Evolutionary conservation across 2,888 invertebrate species (phyloP), one percentile per base, ranked within the genome.

Genomic region (Oligia latruncula): DNA sequence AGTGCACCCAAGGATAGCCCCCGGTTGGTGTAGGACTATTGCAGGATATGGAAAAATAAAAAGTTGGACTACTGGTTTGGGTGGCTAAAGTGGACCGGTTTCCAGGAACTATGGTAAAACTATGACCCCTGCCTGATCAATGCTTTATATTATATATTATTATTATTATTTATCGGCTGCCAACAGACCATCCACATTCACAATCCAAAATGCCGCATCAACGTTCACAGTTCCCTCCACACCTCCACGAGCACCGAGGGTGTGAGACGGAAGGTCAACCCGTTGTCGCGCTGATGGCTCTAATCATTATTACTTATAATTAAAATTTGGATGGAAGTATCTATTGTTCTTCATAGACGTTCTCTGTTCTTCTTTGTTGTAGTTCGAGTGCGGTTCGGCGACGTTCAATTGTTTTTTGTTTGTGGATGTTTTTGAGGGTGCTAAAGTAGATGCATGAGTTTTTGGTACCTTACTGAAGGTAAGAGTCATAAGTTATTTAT

Each of bases 301-400:
- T 93, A 95, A 95, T 95, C 93, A 96, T 96, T 95, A 96, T 95
- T 95, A 95, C 93, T 95, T 95, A 95, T 95, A 95, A 95, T 96
- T 95, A 95, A 95, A 95, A 95, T 95, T 95, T 92, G 91, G 92
- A 91, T 93, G 91, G 91, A 92, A 94, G 93, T 93, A 91, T 92
- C 93, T 92, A 94, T 94, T 94, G 93, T 93, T 87, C 88, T 89
- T 84, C 79, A 87, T 78, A 76, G 76, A 66, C 35, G 58, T 67
- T 40, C 40, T 40, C 40, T 40, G 40, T 40, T 35, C 77, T 70
- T 35, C 78, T 84, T 87, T 88, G 87, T 86, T 87, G 1, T 55
- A 80, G 75, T 76, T 88, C 68, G 43, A 87, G 74, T 84, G 78
- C 79, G 62, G 62, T 62, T 77, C 40, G 49, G 49, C 23, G 72